Evolutionary conservation across 2,888 invertebrate species (phyloP), one percentile per base, ranked within the genome.

Genomic region (Allolobophora icterica): DNA sequence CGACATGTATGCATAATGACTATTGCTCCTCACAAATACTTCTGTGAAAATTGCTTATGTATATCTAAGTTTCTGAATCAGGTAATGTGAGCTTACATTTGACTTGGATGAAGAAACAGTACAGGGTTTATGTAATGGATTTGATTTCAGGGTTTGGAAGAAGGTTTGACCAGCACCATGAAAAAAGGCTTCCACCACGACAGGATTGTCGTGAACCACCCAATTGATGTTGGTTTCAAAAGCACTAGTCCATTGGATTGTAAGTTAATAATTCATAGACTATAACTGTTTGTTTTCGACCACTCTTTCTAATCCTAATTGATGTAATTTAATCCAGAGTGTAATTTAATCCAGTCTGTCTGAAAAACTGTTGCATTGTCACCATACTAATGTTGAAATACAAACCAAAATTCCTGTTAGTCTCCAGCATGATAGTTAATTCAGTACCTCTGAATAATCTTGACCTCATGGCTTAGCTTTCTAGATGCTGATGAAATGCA

Each of bases 231-330:
- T 93, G 97, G 98, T 30, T 98, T 98, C 94, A 98, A 97, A 95
- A 98, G 98, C 93, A 98, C 98, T n/a, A 99, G 98, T 96, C 97
- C 98, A 0, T 97, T 97, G 95, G 99, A 99, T 93, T 99, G 99
- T 99, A 96, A 97, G 97, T 97, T 93, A 90, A 83, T 84, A 11
- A 34, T 71, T 34, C 87, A 87, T 17, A n/a, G n/a, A n/a, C 33
- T 87, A 35, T 87, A 35, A 24, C 87, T 87, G 87, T 34, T 87
- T 87, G 87, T 87, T 87, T 34, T 35, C 35, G 8, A n/a, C 8
- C n/a, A 71, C 52, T 52, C 71, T n/a, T 11, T 52, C n/a, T n/a
- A 11, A n/a, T n/a, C n/a, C n/a, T 71, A 71, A n/a, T 71, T 30
- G 71, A 71, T 71, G 8, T 71, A 71, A 71, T 71, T 71, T 71